Percentiles rank a stretch among this genome's conserved stretches.
These are phyloP conservation scores for Magallana gigas DNA, from an alignment of 1,140 invertebrate species.

Conservation along the genomic window DNA sequence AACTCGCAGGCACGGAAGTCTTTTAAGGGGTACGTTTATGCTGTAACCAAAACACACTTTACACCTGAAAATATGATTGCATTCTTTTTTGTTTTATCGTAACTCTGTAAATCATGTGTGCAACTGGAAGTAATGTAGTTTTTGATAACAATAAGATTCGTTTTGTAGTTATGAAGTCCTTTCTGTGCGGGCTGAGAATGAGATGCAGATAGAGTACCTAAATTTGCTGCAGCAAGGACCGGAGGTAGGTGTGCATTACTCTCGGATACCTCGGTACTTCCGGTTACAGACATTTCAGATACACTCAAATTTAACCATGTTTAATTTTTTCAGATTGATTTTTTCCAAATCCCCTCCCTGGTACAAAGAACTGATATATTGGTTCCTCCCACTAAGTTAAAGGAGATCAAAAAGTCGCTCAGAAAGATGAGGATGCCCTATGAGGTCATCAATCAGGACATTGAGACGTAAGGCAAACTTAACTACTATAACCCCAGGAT, in stretches of 20 bases:
- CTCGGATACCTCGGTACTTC: too few species aligned
- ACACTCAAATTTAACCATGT: too few species aligned
- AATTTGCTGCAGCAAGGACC: neutral
- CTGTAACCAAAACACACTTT: too few species aligned
- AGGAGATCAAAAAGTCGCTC: neutral
- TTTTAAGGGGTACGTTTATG: neutral
- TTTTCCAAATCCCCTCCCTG: constrained; percentile 15
- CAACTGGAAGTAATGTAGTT: too few species aligned
- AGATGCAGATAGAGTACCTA: neutral
- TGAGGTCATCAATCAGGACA: neutral
- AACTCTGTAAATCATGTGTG: too few species aligned
- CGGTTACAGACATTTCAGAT: too few species aligned
- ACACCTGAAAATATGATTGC: too few species aligned
- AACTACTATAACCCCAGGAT: too few species aligned
- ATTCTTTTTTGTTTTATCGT: too few species aligned
- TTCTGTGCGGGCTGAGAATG: constrained; percentile 1
- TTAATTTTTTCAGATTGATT: neutral
- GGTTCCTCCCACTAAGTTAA: neutral
- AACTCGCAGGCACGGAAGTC: neutral
- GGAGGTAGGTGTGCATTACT: neutral
- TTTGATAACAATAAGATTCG: too few species aligned
- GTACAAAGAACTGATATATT: neutral
- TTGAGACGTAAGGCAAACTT: neutral
- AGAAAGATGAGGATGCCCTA: neutral
- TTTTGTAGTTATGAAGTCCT: neutral